phyloP scores from a whole-genome alignment of 2,888 invertebrate species.

The Tortrix viridana region DNA sequence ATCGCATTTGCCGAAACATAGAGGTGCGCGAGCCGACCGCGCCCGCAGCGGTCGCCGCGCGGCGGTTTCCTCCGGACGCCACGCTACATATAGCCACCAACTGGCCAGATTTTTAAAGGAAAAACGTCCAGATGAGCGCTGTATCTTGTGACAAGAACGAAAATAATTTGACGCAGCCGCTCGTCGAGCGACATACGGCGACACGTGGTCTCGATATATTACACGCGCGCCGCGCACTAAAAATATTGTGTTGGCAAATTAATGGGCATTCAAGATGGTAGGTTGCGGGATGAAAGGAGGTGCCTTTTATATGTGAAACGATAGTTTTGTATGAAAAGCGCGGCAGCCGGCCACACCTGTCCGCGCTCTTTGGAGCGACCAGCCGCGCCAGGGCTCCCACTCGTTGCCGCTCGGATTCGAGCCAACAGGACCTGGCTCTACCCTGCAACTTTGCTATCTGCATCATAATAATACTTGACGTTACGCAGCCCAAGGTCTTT shows the following conservation, averaged over 20 bases:
- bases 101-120: constrained; percentile 80
- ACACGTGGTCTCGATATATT: constrained; percentile 84
- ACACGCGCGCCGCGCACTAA: constrained; percentile 83
- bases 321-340: constrained; percentile 82
- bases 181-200: constrained; percentile 81
- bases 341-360: constrained; percentile 83
- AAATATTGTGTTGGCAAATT: constrained; percentile 85
- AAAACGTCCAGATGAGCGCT: constrained; percentile 82
- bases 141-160: constrained; percentile 84
- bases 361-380: constrained; percentile 64
- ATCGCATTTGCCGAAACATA: not conserved
- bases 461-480: no score
- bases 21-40: not conserved
- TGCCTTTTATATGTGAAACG: constrained; percentile 84
- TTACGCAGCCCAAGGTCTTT: no score
- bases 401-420: not conserved
- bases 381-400: constrained; percentile 44
- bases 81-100: constrained; percentile 69
- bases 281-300: constrained; percentile 84
- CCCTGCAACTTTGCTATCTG: no score
- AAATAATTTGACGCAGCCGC: constrained; percentile 84
- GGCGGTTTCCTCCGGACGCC: constrained; percentile 68
- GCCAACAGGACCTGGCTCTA: no score
- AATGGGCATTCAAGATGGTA: constrained; percentile 83
- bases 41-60: constrained; percentile 17